Evolutionary conservation across 2,113 vertebrate species (phyloP).

Genomic region (Arothron firmamentum): DNA sequence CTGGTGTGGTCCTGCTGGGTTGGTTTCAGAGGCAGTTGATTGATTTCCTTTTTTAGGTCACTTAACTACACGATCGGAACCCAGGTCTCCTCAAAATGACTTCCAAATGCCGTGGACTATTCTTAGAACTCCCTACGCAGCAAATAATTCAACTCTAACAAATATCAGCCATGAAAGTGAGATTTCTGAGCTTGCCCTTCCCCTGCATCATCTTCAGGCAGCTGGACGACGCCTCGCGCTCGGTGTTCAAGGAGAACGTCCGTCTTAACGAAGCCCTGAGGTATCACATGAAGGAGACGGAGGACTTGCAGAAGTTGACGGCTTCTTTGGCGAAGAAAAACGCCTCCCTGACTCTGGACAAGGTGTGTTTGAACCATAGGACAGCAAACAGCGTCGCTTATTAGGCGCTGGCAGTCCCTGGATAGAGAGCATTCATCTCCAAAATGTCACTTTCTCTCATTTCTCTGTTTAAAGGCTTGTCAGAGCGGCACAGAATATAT

Average conservation of each 20-base stretch:
- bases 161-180: neutral
- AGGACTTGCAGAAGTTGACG: conserved; percentile 67
- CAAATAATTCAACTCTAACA: neutral
- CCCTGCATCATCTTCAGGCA: conserved; percentile 67
- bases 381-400: conserved; percentile 38
- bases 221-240: conserved; percentile 74
- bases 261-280: conserved; percentile 74
- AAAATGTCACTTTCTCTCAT: conserved; percentile 32
- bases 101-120: neutral
- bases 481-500: conserved; percentile 53
- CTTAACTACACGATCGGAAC: neutral
- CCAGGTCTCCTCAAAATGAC: conserved; percentile 3
- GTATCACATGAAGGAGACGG: conserved; percentile 74
- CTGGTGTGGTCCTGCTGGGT: conserved; percentile 53
- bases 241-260: conserved; percentile 81
- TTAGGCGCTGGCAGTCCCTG: conserved; percentile 20
- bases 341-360: conserved; percentile 69
- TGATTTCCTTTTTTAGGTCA: neutral
- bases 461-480: conserved; percentile 48
- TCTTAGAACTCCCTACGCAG: neutral
- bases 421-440: conserved; percentile 40
- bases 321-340: conserved; percentile 69
- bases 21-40: conserved; percentile 12
- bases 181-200: neutral
- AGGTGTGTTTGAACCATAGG: conserved; percentile 65